Evolutionary conservation across 2,888 invertebrate species (phyloP), one percentile per base, ranked within the genome.

Genomic region (Calliphora vomitoria): DNA sequence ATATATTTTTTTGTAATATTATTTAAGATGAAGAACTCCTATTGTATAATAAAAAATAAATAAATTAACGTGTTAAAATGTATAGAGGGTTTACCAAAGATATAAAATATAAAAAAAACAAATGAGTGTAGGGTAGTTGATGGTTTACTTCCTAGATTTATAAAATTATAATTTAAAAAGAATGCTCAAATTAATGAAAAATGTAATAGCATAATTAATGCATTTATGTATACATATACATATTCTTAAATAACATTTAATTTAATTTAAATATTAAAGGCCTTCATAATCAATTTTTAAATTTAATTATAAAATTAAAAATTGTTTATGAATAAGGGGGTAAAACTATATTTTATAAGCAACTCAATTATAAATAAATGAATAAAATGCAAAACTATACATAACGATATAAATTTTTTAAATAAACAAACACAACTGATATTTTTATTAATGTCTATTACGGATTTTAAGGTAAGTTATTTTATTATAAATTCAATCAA

Each of bases 281-380:
- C n/a, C n/a, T n/a, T n/a, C n/a, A n/a, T n/a, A n/a, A n/a, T n/a
- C n/a, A n/a, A n/a, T n/a, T n/a, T n/a, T n/a, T n/a, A n/a, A n/a
- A n/a, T n/a, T n/a, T n/a, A n/a, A n/a, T n/a, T n/a, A n/a, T n/a
- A n/a, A n/a, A n/a, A n/a, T n/a, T n/a, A n/a, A n/a, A n/a, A n/a
- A n/a, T n/a, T n/a, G n/a, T n/a, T n/a, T n/a, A n/a, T n/a, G n/a
- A n/a, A n/a, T n/a, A n/a, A n/a, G n/a, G n/a, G n/a, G n/a, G n/a
- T n/a, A n/a, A 66, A 76, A 60, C 25, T 78, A 58, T 82, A 85
- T 81, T 76, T 85, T 85, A 53, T 85, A 76, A 74, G 69, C 44
- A 41, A 50, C 68, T 68, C 8, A 76, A 62, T 35, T 62, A 44
- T 68, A 79, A 53, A 62, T 66, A 69, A 60, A n/a, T n/a, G n/a